A percentile compares a stretch with the other conserved stretches of the same genome.
phyloP scores from a whole-genome alignment of 2,797 vertebrate species.

The Aldrovandia affinis region DNA sequence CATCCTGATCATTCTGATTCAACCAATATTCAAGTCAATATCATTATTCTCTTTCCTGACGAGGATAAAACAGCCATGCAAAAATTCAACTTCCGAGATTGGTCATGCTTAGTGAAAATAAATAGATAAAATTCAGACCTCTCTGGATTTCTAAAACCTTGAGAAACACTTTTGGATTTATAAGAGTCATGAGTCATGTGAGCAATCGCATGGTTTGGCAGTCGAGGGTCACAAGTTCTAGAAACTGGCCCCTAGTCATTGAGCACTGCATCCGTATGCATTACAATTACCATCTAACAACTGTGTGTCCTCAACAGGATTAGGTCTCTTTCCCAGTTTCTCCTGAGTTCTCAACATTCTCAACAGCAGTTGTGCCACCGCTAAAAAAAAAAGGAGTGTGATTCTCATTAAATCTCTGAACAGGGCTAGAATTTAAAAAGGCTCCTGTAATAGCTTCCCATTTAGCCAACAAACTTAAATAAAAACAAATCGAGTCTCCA shows the following conservation, averaged over 20 bases:
- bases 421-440: neutral
- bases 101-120: too few relatives aligned
- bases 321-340: too few relatives aligned
- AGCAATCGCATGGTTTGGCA: neutral
- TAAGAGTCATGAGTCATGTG: neutral
- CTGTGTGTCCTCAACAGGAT: neutral
- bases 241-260: neutral
- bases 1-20: too few relatives aligned
- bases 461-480: constrained; percentile 1
- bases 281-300: neutral
- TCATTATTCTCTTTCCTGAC: too few relatives aligned
- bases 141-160: too few relatives aligned
- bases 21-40: too few relatives aligned
- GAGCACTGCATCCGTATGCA: neutral
- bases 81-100: too few relatives aligned
- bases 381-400: too few relatives aligned
- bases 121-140: too few relatives aligned
- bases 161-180: too few relatives aligned
- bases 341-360: too few relatives aligned
- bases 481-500: neutral
- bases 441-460: neutral
- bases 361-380: neutral
- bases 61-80: too few relatives aligned
- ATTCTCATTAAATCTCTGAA: neutral
- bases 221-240: neutral